Conservation (phyloP, 1,140 invertebrate genomes). For the Lordiphosa stackelbergi region DNA sequence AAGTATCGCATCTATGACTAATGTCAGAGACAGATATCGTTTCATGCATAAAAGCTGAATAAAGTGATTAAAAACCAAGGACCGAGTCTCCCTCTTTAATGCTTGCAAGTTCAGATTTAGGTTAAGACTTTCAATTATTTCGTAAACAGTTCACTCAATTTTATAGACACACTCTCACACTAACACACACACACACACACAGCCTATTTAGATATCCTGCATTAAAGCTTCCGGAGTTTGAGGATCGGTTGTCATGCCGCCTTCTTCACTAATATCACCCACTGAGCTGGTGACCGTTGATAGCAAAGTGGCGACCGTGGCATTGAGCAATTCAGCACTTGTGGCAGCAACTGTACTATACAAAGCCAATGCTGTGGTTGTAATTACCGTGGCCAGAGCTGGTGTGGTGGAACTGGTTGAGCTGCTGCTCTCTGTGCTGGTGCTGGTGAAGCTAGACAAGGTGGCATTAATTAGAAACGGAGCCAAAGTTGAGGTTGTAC, state of each 20-base stretch:
- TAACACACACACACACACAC: neutral
- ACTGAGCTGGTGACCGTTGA: conserved; percentile 58
- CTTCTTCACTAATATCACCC: conserved; percentile 62
- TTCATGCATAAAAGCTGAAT: too few species aligned
- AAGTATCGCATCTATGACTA: too few species aligned
- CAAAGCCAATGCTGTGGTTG: conserved; percentile 59
- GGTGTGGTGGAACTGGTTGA: conserved; percentile 33
- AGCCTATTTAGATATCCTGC: conserved; percentile 64
- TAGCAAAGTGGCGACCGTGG: conserved; percentile 54
- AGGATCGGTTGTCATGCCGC: conserved; percentile 64
- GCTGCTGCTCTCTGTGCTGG: conserved; percentile 24
- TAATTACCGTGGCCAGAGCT: conserved; percentile 57
- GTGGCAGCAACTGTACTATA: conserved; percentile 51
- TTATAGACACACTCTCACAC: neutral
- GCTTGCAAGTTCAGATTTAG: too few species aligned
- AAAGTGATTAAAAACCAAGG: too few species aligned
- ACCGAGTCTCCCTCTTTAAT: too few species aligned
- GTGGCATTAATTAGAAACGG: conserved; percentile 62
- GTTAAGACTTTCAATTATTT: too few species aligned
- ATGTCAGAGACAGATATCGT: too few species aligned
- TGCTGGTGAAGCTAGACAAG: conserved; percentile 32
- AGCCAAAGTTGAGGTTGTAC: conserved; percentile 34
- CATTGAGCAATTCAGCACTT: conserved; percentile 57
- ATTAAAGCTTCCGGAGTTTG: conserved; percentile 66
- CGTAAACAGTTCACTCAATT: too few species aligned